These are phyloP conservation scores for Corythornis madagascariensis DNA, from an alignment of 2,113 vertebrate genomes.

Conservation along the genomic window DNA sequence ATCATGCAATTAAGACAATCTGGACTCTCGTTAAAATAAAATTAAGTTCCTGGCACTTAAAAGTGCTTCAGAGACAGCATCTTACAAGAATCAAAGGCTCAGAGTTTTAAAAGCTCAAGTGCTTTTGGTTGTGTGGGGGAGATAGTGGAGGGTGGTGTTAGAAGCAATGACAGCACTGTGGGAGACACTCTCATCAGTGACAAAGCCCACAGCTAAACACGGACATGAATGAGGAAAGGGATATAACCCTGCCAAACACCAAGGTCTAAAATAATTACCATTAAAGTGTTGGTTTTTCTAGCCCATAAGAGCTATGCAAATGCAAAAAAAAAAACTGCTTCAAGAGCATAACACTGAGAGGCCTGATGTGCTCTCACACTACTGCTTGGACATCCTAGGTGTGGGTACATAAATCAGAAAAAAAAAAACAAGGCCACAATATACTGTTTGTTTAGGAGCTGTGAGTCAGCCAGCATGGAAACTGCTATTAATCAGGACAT, in stretches of 20 bases:
- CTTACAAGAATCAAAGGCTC: slow-evolving; percentile 15
- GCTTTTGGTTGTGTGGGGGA: background rate
- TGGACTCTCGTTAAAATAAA: slow-evolving; percentile 44
- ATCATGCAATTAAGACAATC: slow-evolving; percentile 53
- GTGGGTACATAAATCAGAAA: background rate
- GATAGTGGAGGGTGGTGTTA: background rate
- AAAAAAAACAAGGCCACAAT: background rate
- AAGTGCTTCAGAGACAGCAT: slow-evolving; percentile 31
- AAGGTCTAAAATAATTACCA: background rate
- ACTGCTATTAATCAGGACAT: background rate
- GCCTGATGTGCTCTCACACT: background rate
- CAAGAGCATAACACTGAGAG: background rate
- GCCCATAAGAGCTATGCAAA: background rate
- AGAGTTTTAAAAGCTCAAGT: background rate
- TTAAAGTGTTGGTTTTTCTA: background rate
- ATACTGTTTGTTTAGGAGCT: background rate
- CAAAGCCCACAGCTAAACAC: background rate
- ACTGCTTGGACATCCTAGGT: background rate
- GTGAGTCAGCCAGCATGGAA: background rate
- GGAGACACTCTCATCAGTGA: background rate
- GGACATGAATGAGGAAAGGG: background rate
- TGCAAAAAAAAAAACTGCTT: background rate
- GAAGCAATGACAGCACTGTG: background rate
- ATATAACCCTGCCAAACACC: background rate
- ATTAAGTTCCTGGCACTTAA: slow-evolving; percentile 3